phyloP scores from a whole-genome alignment of 2,888 invertebrate species.

The Tricholauxania praeusta region DNA sequence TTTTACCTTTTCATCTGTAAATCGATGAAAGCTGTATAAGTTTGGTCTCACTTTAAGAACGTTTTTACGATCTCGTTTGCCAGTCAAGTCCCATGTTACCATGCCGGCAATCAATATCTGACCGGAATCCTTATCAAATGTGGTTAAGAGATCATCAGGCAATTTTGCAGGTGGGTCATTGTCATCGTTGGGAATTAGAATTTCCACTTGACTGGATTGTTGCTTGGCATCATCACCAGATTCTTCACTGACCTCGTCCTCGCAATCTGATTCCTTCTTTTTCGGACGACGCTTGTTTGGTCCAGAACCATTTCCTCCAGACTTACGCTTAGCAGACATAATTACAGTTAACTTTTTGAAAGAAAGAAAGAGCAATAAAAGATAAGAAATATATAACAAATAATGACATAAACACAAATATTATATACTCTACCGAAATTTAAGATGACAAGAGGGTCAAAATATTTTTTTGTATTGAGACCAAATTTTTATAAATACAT shows the following conservation, averaged over 20 bases:
- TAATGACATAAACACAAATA: too few species aligned
- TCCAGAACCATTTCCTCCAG: slow-evolving; percentile 63
- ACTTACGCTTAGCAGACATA: slow-evolving; percentile 68
- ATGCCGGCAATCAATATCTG: slow-evolving; percentile 85
- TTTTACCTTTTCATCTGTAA: slow-evolving; percentile 74
- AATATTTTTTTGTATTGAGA: too few species aligned
- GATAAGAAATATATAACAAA: too few species aligned
- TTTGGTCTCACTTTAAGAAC: slow-evolving; percentile 74
- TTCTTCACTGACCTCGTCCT: slow-evolving; percentile 66
- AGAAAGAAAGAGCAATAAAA: too few species aligned
- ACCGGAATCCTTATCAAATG: slow-evolving; percentile 78
- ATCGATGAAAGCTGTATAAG: slow-evolving; percentile 85
- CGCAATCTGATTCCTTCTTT: slow-evolving; percentile 67
- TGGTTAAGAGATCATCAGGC: slow-evolving; percentile 76
- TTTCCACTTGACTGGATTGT: slow-evolving; percentile 61
- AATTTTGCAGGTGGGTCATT: slow-evolving; percentile 74
- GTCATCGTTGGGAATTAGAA: slow-evolving; percentile 69
- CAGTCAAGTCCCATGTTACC: slow-evolving; percentile 91
- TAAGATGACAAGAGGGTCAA: too few species aligned
- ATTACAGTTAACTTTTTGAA: slow-evolving; percentile 12
- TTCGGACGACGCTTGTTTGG: slow-evolving; percentile 66
- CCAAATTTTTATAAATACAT: too few species aligned
- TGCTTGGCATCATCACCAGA: slow-evolving; percentile 57
- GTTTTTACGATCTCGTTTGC: slow-evolving; percentile 83
- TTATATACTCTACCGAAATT: too few species aligned